Evolutionary conservation across 2,888 invertebrate species (phyloP).

Genomic region (Sphaeridia pumilis): DNA sequence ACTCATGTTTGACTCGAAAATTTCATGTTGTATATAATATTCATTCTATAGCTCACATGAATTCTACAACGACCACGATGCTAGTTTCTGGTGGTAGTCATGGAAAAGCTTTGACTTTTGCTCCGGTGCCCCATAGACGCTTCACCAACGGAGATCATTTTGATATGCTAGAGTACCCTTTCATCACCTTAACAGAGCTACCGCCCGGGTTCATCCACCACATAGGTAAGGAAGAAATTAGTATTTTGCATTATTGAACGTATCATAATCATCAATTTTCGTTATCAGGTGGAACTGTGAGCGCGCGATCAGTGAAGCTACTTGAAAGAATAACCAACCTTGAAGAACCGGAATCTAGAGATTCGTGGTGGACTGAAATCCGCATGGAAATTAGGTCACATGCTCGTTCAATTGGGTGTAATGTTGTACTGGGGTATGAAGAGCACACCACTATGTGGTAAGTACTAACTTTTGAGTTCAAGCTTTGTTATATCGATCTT

Average conservation of each 20-base stretch:
- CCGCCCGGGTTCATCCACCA: conserved; percentile 79
- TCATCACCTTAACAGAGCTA: conserved; percentile 80
- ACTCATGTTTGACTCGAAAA: too few relatives aligned
- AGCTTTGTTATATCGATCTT: background rate
- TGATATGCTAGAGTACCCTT: conserved; percentile 89
- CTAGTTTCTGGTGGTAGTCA: conserved; percentile 12
- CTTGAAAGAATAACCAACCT: conserved; percentile 67
- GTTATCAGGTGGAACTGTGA: conserved; percentile 60
- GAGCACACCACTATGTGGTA: conserved; percentile 88
- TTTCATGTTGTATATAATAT: too few relatives aligned
- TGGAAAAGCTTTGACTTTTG: conserved; percentile 16
- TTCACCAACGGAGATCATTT: conserved; percentile 41
- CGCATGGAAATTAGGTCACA: conserved; percentile 91
- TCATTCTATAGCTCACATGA: background rate
- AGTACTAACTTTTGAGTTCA: conserved; percentile 34
- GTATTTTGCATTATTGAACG: background rate
- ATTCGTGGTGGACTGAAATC: conserved; percentile 95
- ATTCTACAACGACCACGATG: conserved; percentile 10
- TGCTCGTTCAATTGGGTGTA: conserved; percentile 80
- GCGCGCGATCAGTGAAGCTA: conserved; percentile 70
- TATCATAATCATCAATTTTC: background rate
- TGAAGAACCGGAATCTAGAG: conserved; percentile 81
- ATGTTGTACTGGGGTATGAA: conserved; percentile 86
- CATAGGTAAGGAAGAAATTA: conserved; percentile 51
- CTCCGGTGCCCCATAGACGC: conserved; percentile 10